A percentile compares a stretch with the other conserved stretches of the same genome.
phyloP scores from a whole-genome alignment of 2,888 invertebrate species.

The Ditylenchus weischeri region DNA sequence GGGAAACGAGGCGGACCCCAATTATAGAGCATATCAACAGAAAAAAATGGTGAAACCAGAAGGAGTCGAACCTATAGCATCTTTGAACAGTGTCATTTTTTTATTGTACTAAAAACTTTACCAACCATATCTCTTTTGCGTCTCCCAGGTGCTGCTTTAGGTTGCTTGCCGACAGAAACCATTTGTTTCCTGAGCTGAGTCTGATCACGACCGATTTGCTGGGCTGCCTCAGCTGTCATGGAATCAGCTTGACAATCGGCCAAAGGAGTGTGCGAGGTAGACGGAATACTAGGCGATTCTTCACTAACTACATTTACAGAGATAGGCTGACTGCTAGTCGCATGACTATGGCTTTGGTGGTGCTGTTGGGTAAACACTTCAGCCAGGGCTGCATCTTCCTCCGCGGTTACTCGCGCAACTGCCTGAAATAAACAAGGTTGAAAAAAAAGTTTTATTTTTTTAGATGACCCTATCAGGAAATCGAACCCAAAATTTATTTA shows the following conservation, averaged over 20 bases:
- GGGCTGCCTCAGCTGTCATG: background rate
- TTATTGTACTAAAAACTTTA: too few species aligned
- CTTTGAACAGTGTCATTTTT: too few species aligned
- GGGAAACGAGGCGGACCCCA: too few species aligned
- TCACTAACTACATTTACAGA: background rate
- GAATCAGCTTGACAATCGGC: background rate
- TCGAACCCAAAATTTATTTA: too few species aligned
- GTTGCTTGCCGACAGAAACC: slow-evolving; percentile 55
- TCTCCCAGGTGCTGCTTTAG: slow-evolving; percentile 39
- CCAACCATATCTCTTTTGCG: slow-evolving; percentile 52
- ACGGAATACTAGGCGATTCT: background rate
- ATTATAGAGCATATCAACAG: too few species aligned
- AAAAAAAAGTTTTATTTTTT: too few species aligned
- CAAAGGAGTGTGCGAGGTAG: slow-evolving; percentile 1
- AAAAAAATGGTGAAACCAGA: too few species aligned
- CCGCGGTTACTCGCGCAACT: slow-evolving; percentile 13
- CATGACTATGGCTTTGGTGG: background rate
- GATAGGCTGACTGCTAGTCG: background rate
- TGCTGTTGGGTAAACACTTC: slow-evolving; percentile 12
- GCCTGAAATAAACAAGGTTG: slow-evolving; percentile 7
- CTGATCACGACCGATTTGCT: background rate
- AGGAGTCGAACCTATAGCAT: too few species aligned
- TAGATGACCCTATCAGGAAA: too few species aligned
- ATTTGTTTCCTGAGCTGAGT: slow-evolving; percentile 45
- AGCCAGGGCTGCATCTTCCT: slow-evolving; percentile 13